Evolutionary conservation across 2,113 vertebrate species (phyloP).

Genomic region (Hippocampus mohnikei): DNA sequence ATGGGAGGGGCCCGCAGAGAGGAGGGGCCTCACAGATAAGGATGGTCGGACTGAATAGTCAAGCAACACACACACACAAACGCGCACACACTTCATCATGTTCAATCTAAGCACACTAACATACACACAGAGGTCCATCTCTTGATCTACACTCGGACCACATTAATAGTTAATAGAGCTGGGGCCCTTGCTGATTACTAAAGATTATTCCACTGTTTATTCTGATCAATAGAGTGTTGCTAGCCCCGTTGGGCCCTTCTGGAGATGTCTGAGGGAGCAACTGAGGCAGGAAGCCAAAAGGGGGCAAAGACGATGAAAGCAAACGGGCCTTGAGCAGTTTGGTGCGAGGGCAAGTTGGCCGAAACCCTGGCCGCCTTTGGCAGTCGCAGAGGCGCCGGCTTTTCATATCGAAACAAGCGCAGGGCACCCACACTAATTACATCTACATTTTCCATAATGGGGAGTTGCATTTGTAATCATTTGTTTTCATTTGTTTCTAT

Average conservation of each 20-base stretch:
- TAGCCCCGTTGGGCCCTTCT: conserved; percentile 53
- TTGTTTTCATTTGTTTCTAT: not conserved
- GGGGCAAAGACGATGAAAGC: conserved; percentile 39
- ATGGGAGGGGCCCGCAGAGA: conserved; percentile 44
- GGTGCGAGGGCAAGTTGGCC: conserved; percentile 40
- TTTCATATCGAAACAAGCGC: too few relatives aligned
- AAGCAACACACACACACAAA: conserved; percentile 57
- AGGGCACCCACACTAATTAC: too few relatives aligned
- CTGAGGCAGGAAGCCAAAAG: conserved; percentile 31
- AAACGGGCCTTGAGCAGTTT: conserved; percentile 4
- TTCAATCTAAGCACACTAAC: conserved; percentile 38
- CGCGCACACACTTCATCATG: conserved; percentile 15
- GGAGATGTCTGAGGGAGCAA: conserved; percentile 51
- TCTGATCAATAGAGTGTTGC: conserved; percentile 69
- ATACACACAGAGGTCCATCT: conserved; percentile 44
- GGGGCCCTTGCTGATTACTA: conserved; percentile 57
- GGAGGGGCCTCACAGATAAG: conserved; percentile 45
- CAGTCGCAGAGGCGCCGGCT: conserved; percentile 17
- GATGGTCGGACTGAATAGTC: conserved; percentile 56
- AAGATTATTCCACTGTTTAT: conserved; percentile 71
- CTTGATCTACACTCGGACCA: conserved; percentile 61
- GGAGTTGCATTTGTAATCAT: too few relatives aligned
- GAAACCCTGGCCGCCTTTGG: conserved; percentile 49
- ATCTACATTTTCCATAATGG: too few relatives aligned
- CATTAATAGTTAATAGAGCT: conserved; percentile 71